Conservation (phyloP, 2,113 vertebrate genomes). For the Fregata magnificens region DNA sequence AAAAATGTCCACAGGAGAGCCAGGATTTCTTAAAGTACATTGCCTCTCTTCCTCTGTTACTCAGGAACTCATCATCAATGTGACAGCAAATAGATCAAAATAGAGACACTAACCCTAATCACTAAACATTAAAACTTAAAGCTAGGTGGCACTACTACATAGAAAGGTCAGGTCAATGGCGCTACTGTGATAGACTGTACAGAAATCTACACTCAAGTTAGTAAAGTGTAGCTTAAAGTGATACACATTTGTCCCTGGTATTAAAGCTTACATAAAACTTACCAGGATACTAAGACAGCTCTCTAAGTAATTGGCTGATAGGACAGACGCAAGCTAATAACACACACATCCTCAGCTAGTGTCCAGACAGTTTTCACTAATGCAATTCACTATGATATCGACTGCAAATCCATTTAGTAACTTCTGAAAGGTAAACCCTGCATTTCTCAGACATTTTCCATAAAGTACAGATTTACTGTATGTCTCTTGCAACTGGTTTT, state of each 20-base stretch:
- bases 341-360: fast-evolving
- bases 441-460: neutral
- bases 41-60: neutral
- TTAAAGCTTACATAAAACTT: neutral
- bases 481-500: neutral
- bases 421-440: neutral
- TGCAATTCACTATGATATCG: fast-evolving
- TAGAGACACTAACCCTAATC: neutral
- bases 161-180: neutral
- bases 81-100: neutral
- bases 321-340: neutral
- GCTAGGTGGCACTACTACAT: neutral
- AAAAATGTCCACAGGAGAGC: neutral
- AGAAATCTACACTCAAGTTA: neutral
- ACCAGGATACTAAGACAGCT: neutral
- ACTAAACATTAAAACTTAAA: neutral
- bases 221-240: neutral
- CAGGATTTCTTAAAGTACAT: neutral
- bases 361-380: neutral
- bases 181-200: neutral
- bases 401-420: neutral
- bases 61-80: neutral
- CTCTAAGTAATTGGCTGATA: neutral
- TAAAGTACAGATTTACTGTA: neutral
- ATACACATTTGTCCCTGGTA: neutral